Percentiles rank a stretch among this genome's conserved stretches.
Evolutionary conservation across 1,140 invertebrate genomes (phyloP).

Genomic region (Dendrolimus kikuchii): DNA sequence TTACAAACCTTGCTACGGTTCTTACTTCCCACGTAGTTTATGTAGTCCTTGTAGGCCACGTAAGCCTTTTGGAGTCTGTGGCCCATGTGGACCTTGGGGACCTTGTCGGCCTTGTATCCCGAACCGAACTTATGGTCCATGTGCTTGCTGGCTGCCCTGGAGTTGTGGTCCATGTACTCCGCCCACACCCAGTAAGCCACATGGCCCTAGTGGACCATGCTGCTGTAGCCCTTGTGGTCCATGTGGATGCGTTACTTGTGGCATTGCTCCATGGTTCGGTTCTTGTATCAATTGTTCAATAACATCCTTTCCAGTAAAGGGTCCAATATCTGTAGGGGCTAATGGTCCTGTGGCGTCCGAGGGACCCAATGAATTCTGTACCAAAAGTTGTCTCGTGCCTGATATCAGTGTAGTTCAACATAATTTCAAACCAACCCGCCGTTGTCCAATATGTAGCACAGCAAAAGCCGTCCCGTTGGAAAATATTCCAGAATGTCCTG

Average conservation of each 20-base stretch:
- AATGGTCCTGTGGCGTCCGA: background rate
- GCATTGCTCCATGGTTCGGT: constrained; percentile 3
- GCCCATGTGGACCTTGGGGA: background rate
- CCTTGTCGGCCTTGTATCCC: background rate
- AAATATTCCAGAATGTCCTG: background rate
- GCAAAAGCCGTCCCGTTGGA: too few species aligned
- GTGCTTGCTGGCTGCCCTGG: constrained; percentile 5
- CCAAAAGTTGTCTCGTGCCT: background rate
- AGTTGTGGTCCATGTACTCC: constrained; percentile 8
- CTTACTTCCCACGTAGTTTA: background rate
- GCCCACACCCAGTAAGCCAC: too few species aligned
- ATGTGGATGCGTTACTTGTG: constrained; percentile 11
- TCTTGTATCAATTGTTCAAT: constrained; percentile 7
- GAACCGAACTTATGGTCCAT: background rate
- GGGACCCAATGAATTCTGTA: background rate
- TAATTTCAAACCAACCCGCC: too few species aligned
- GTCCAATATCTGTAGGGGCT: background rate
- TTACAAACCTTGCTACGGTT: background rate
- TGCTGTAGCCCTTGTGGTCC: constrained; percentile 12
- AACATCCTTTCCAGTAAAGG: background rate
- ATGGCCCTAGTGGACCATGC: constrained; percentile 5
- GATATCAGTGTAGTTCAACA: too few species aligned
- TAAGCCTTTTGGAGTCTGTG: background rate
- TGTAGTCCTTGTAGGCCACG: constrained; percentile 1
- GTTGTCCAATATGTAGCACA: too few species aligned